These are phyloP conservation scores for Zosterops borbonicus DNA, from an alignment of 2,113 vertebrate genomes.

Conservation along the genomic window DNA sequence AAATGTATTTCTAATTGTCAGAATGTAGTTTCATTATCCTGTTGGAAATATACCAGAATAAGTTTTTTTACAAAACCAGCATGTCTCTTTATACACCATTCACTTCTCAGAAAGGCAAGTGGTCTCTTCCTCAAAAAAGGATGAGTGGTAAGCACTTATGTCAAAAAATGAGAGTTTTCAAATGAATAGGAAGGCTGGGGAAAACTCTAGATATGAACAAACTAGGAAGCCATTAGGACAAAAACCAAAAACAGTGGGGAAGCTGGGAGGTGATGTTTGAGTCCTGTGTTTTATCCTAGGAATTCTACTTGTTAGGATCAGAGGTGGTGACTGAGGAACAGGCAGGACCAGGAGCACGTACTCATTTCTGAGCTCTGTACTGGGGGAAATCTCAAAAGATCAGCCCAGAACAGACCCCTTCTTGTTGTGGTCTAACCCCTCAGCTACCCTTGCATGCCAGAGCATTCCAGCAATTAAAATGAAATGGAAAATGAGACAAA, in stretches of 20 bases:
- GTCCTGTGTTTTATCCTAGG: not conserved
- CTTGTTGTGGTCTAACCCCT: not conserved
- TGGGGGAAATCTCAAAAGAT: not conserved
- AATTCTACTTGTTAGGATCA: not conserved
- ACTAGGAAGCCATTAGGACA: not conserved
- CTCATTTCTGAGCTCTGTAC: not conserved
- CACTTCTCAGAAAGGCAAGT: not conserved
- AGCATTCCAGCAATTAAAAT: conserved; percentile 19
- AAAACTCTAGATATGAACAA: not conserved
- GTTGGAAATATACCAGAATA: not conserved
- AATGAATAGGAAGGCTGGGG: not conserved
- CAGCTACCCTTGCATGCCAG: not conserved
- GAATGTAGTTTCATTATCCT: not conserved
- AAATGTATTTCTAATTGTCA: not conserved
- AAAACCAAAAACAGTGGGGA: not conserved
- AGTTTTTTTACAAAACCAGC: not conserved
- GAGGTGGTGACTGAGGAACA: not conserved
- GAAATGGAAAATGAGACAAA: not conserved
- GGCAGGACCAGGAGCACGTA: not conserved
- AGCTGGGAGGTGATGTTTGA: not conserved
- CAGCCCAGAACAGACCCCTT: not conserved
- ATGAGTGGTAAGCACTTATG: rapidly evolving
- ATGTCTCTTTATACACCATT: not conserved
- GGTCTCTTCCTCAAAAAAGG: rapidly evolving
- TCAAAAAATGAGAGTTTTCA: not conserved